Base-by-base conservation (phyloP, 2,113 vertebrate species). In the Hemiprocne comata region DNA sequence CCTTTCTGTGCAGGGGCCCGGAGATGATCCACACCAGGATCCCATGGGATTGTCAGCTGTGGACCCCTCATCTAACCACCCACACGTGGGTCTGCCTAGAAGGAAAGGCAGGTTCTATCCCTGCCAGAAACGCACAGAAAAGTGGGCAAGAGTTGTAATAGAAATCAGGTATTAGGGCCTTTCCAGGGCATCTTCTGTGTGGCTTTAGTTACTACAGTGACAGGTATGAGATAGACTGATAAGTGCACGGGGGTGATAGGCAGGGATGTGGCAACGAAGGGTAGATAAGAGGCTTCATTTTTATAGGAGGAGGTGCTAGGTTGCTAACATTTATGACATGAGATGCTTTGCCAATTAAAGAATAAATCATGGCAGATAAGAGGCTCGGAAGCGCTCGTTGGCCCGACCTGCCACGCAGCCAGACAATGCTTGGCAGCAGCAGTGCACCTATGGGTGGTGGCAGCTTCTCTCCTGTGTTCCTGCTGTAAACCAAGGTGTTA, bases 401-500 rank as follows among this genome's bases (percentile, higher is more conserved):
- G 54, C 64, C 0, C 4, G 46, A 10, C 31, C 33, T 0, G 6
- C 42, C 81, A 8, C 48, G 1, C n/a, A 9, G n/a, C 17, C 14
- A 72, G 76, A 2, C 0, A 36, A 40, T 1, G 67, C 42, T 4
- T 23, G 65, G 65, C 1, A 14, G 74, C 4, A 13, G 29, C 71
- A 70, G 21, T 2, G 5, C 61, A 3, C 29, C 29, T 29, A 1
- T 0, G 1, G 0, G 2, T 2, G 18, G 18, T 48, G 46, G 46
- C 46, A 48, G 46, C 46, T 48, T 10, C 46, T 48, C 46, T 17
- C 46, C 20, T 18, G 18, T 48, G 46, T 48, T 18, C 19, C 46
- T 48, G 19, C 46, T 8, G 12, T 5, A 8, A 20, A 28, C 15
- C n/a, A 2, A 58, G 67, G 38, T 1, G 28, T 36, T 1, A 60